A percentile compares a stretch with the other conserved stretches of the same genome.
Conservation (phyloP, 2,888 invertebrate species). For the Leptinotarsa haldemani region DNA sequence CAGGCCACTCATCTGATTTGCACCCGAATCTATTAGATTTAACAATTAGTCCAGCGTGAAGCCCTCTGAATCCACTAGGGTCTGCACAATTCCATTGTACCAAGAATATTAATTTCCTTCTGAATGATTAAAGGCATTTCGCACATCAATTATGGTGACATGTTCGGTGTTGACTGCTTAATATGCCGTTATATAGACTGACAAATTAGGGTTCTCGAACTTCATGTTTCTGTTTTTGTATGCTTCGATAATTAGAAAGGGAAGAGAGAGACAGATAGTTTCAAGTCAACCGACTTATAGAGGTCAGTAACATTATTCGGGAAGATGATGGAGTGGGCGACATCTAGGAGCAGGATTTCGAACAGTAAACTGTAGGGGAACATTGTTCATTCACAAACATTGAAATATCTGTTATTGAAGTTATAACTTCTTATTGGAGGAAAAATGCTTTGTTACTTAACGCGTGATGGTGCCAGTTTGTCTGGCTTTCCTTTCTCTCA, state of each 20-base stretch:
- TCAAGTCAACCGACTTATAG: too few species aligned
- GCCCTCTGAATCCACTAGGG: constrained; percentile 53
- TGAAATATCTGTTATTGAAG: too few species aligned
- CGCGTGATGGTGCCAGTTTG: too few species aligned
- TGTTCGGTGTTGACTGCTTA: constrained; percentile 30
- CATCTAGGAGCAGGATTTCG: too few species aligned
- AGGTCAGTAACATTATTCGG: too few species aligned
- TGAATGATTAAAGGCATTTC: constrained; percentile 42
- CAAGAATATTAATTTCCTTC: constrained; percentile 48
- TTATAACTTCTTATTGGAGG: too few species aligned
- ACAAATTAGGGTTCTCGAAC: not conserved
- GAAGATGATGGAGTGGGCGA: too few species aligned
- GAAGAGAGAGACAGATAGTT: not conserved
- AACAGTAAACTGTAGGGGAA: too few species aligned
- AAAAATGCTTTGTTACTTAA: too few species aligned
- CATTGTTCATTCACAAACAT: too few species aligned
- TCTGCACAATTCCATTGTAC: constrained; percentile 48
- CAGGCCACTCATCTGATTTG: constrained; percentile 53
- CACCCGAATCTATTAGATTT: constrained; percentile 57
- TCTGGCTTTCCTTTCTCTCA: too few species aligned
- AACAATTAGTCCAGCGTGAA: constrained; percentile 57
- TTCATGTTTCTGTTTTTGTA: constrained; percentile 5
- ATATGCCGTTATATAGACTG: constrained; percentile 27
- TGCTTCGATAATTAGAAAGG: not conserved
- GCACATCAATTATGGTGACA: constrained; percentile 36